phyloP scores from a whole-genome alignment of 2,113 vertebrate species.

The Pachyramphus minor region DNA sequence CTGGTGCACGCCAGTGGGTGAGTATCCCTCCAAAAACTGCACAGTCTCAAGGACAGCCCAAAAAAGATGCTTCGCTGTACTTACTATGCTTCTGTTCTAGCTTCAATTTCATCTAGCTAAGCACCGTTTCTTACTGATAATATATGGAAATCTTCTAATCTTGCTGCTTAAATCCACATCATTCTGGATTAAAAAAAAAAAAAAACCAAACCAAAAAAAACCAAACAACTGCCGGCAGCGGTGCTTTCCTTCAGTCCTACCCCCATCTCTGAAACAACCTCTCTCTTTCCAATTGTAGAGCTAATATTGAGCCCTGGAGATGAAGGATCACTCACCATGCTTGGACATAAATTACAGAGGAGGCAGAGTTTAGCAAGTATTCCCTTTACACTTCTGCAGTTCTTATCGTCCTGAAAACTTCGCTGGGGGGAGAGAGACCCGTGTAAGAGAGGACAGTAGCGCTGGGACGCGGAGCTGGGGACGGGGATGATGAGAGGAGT shows the following conservation, averaged over 20 bases:
- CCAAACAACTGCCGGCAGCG: no score
- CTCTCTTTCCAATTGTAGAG: constrained; percentile 22
- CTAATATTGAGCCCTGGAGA: constrained; percentile 23
- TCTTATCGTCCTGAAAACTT: constrained; percentile 50
- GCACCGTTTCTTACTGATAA: neutral
- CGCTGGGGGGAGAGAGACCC: constrained; percentile 29
- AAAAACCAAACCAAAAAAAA: neutral
- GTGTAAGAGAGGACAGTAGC: neutral
- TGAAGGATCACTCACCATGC: constrained; percentile 20
- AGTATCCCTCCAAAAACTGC: neutral
- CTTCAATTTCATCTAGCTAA: neutral
- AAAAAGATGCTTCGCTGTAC: neutral
- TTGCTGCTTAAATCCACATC: neutral
- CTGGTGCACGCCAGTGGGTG: neutral
- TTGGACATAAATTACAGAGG: constrained; percentile 63
- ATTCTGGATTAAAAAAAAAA: neutral
- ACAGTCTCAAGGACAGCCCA: neutral
- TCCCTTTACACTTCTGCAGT: constrained; percentile 45
- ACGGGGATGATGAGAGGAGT: neutral
- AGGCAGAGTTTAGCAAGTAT: constrained; percentile 64
- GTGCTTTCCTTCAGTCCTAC: neutral
- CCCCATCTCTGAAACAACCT: neutral
- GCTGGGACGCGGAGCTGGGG: neutral
- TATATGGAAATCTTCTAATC: neutral
- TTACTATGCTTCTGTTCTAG: neutral